Conservation (phyloP, 2,113 vertebrate genomes). For the Porphyrio hochstetteri region DNA sequence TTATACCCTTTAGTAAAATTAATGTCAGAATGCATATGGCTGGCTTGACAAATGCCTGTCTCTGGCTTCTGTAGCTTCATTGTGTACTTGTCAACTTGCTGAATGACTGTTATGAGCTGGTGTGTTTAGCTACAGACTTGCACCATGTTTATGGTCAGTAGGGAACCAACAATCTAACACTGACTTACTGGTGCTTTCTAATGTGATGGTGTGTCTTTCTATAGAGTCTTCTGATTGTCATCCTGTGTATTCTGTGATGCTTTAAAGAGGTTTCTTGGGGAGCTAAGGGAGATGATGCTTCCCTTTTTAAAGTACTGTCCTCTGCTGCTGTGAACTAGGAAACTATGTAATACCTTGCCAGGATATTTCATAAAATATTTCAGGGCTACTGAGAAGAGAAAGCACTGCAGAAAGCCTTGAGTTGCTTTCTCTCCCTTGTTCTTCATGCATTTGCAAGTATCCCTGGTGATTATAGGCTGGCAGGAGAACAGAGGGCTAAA, state of each 20-base stretch:
- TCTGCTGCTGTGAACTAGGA: neutral
- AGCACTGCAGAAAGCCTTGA: neutral
- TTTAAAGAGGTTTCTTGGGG: neutral
- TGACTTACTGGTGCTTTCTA: neutral
- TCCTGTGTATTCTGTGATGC: neutral
- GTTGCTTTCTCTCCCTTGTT: neutral
- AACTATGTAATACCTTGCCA: neutral
- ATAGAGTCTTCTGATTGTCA: neutral
- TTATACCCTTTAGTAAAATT: neutral
- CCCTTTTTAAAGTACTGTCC: accelerated
- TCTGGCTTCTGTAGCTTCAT: neutral
- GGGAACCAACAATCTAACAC: neutral
- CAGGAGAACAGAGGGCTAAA: neutral
- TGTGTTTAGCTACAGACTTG: neutral
- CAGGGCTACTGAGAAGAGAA: neutral
- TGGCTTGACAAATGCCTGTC: neutral
- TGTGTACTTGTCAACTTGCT: neutral
- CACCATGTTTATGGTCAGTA: neutral
- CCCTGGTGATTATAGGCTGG: neutral
- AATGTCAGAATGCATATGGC: neutral
- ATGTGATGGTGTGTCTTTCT: neutral
- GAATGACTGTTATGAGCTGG: neutral
- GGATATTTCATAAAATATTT: neutral
- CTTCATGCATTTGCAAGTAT: neutral
- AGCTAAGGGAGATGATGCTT: neutral